Conservation (phyloP, 2,113 vertebrate genomes). For the Chiloscyllium plagiosum region DNA sequence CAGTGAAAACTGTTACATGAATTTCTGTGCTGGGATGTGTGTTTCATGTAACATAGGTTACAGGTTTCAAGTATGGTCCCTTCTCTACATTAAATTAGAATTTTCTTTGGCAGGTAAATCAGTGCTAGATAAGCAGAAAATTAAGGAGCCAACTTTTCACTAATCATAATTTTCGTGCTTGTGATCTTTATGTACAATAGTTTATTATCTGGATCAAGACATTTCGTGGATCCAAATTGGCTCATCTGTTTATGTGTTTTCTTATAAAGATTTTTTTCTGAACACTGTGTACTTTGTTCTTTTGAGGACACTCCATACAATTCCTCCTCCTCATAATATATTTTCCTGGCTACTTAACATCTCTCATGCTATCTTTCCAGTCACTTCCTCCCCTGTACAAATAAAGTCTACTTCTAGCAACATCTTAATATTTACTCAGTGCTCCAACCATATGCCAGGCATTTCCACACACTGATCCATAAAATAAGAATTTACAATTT, state of each 20-base stretch:
- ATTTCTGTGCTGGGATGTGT: too few species aligned
- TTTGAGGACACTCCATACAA: neutral
- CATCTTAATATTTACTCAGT: neutral
- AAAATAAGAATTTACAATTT: too few species aligned
- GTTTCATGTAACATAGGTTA: neutral
- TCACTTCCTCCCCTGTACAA: neutral
- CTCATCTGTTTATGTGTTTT: neutral
- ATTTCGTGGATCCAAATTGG: neutral
- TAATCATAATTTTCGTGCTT: neutral
- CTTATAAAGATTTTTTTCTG: neutral
- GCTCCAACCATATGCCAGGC: too few species aligned
- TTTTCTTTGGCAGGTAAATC: neutral
- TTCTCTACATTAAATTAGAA: neutral
- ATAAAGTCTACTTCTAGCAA: neutral
- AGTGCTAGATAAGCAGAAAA: neutral
- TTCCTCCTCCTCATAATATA: neutral
- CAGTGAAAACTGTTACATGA: neutral
- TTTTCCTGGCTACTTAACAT: neutral
- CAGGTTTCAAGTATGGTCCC: neutral
- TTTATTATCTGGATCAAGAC: neutral
- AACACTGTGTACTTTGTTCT: neutral
- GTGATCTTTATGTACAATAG: neutral
- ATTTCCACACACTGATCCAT: too few species aligned
- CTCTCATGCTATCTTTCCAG: neutral
- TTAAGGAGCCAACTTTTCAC: neutral